Percentiles rank a stretch among this genome's conserved stretches.
These are phyloP conservation scores for Microplitis manilae DNA, from an alignment of 2,888 invertebrate genomes.

Conservation along the genomic window DNA sequence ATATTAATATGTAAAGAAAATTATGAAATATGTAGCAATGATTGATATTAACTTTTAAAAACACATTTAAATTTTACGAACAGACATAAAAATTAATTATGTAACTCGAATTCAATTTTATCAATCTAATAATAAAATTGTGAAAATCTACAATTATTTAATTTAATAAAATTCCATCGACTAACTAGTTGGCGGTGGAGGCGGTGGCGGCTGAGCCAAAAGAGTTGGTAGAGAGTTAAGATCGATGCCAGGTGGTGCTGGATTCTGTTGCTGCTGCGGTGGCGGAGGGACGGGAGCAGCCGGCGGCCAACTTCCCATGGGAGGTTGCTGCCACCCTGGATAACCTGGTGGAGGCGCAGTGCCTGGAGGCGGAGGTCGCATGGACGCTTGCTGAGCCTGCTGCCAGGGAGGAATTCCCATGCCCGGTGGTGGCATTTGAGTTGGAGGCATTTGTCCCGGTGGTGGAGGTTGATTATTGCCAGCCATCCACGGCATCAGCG, in stretches of 20 bases:
- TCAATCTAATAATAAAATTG: slow-evolving; percentile 9
- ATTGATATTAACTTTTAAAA: neutral
- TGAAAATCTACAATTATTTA: slow-evolving; percentile 18
- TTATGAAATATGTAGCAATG: neutral
- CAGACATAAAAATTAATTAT: neutral
- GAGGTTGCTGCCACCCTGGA: slow-evolving; percentile 64
- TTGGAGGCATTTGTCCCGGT: slow-evolving; percentile 65
- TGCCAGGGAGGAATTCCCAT: slow-evolving; percentile 70
- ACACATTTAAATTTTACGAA: neutral
- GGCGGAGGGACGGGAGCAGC: slow-evolving; percentile 74
- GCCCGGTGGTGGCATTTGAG: slow-evolving; percentile 64
- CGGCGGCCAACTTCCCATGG: slow-evolving; percentile 67
- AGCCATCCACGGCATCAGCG: slow-evolving; percentile 75
- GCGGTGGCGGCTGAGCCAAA: slow-evolving; percentile 80
- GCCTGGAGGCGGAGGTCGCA: slow-evolving; percentile 69
- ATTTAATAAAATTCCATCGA: slow-evolving; percentile 38
- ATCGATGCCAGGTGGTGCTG: slow-evolving; percentile 73
- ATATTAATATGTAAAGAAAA: neutral
- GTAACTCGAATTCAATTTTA: neutral
- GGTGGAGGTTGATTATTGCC: slow-evolving; percentile 72
- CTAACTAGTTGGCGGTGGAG: slow-evolving; percentile 75
- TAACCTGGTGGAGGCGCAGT: slow-evolving; percentile 66
- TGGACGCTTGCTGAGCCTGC: slow-evolving; percentile 61
- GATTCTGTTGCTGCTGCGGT: slow-evolving; percentile 70
- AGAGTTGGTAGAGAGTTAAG: slow-evolving; percentile 74